Base-by-base conservation (phyloP, 2,797 vertebrate genomes). In the Cuniculus paca region DNA sequence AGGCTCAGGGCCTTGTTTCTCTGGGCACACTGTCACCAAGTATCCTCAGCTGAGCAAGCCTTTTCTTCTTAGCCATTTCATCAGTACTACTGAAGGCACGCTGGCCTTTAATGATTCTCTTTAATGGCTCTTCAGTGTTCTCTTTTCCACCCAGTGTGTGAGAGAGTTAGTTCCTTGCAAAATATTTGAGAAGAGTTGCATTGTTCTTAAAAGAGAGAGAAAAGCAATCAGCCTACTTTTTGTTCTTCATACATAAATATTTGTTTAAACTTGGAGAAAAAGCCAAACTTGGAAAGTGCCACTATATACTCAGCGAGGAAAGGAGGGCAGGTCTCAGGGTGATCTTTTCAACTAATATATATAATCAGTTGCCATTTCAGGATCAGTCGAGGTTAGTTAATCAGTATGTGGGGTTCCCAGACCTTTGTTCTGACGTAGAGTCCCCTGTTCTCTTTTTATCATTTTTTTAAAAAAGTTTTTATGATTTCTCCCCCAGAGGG, bases 201-300 rank as follows among this genome's bases (percentile, higher is more conserved):
- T 84, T 95, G 63, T 75, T 94, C 74, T 92, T 68, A 80, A 26
- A 96, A 58, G 74, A 93, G 36, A 68, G 58, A 91, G 50, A 77
- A 79, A 50, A 97, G 50, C 31, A 1, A 61, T 36, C 60, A 14
- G n/a, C 36, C 75, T 61, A 24, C 36, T n/a, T 96, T 94, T 96
- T 58, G 63, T 92, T 39, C 74, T 90, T 95, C 31, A 80, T 79
- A n/a, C 17, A 70, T 50, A 96, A 97, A 92, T 58, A 95, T 96
- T 97, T 95, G 82, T 63, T 84, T 96, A 78, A 91, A 31, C 56
- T 72, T 19, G 75, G 89, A 84, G 61, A 36, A 94, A 78, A 92
- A 92, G 56, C 48, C 42, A 78, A 84, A 72, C 50, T 80, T 61
- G 74, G 61, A 95, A 70, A 63, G 34, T 34, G 7, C 11, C 13